A percentile compares a stretch with the other conserved stretches of the same genome.
phyloP scores from a whole-genome alignment of 1,140 invertebrate genomes.

The Triops cancriformis region DNA sequence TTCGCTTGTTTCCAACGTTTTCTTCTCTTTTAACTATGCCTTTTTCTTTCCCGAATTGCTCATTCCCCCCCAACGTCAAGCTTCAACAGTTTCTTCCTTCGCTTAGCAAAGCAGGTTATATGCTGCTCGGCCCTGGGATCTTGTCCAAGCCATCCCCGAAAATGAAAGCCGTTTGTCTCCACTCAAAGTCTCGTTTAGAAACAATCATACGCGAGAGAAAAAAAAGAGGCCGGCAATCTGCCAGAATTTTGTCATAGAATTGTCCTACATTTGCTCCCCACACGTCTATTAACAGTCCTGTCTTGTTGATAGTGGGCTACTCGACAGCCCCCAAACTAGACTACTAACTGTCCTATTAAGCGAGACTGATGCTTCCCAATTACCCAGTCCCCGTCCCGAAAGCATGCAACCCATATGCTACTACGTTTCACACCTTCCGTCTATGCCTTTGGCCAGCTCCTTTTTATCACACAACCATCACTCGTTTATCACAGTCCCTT shows the following conservation, averaged over 20 bases:
- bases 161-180: too few species aligned
- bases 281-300: not conserved
- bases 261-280: not conserved
- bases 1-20: not conserved
- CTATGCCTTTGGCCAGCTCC: not conserved
- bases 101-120: too few species aligned
- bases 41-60: too few species aligned
- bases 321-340: not conserved
- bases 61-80: too few species aligned
- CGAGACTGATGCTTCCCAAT: conserved; percentile 1
- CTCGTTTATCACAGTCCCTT: not conserved
- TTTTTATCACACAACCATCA: not conserved
- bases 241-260: not conserved
- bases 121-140: too few species aligned
- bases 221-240: not conserved
- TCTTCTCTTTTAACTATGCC: too few species aligned
- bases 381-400: not conserved
- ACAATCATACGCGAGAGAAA: too few species aligned
- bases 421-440: not conserved
- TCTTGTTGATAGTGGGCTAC: not conserved
- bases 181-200: too few species aligned
- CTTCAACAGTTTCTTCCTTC: too few species aligned
- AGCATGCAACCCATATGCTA: not conserved
- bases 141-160: too few species aligned
- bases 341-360: conserved; percentile 10